Evolutionary conservation across 2,888 invertebrate species (phyloP).

Genomic region (Oligia fasciuncula): DNA sequence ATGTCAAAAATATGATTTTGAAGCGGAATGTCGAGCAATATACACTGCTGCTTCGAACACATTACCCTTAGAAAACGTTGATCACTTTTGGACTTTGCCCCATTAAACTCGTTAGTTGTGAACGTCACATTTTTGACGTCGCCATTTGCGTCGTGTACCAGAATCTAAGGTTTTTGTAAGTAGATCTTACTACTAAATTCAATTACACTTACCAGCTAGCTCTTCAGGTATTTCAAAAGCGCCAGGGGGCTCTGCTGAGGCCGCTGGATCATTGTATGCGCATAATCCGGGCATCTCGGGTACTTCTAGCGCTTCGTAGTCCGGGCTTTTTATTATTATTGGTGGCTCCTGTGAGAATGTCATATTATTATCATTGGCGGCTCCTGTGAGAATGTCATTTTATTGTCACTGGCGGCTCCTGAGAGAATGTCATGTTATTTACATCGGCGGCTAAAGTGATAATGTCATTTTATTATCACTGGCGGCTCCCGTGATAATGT

Average conservation of each 20-base stretch:
- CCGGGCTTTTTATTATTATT: not conserved
- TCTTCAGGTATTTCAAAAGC: conserved; percentile 73
- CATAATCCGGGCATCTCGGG: conserved; percentile 53
- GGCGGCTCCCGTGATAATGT: not conserved
- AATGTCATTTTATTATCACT: not conserved
- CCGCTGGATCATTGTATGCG: conserved; percentile 2
- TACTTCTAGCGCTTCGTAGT: conserved; percentile 47
- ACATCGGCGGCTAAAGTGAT: not conserved
- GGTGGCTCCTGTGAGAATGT: not conserved
- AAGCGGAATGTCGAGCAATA: not conserved
- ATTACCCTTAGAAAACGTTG: not conserved
- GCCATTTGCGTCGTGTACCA: not conserved
- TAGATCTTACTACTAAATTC: not conserved
- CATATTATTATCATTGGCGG: not conserved
- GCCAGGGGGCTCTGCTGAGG: conserved; percentile 41
- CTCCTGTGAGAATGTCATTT: not conserved
- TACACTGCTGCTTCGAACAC: not conserved
- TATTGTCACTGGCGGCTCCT: not conserved
- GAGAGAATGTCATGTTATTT: not conserved
- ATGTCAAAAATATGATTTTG: not conserved
- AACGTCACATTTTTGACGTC: not conserved
- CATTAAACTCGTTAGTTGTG: no score
- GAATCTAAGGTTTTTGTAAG: not conserved
- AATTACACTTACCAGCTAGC: conserved; percentile 67
- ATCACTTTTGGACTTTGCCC: no score